phyloP scores from a whole-genome alignment of 1,140 invertebrate genomes.

The Aphelenchoides avenae region DNA sequence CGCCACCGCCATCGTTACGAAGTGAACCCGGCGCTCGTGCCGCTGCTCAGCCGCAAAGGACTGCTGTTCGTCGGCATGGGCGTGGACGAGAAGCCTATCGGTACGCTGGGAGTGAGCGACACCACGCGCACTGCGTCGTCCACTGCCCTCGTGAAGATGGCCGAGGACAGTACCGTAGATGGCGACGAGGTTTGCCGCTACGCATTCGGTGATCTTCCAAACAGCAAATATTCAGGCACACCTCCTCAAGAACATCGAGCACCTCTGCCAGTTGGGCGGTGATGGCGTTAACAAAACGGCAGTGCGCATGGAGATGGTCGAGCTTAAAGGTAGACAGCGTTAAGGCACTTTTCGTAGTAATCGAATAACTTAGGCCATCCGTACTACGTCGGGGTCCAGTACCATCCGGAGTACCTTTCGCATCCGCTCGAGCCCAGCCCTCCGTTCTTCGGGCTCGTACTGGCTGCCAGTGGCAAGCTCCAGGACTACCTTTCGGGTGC shows the following conservation, averaged over 20 bases:
- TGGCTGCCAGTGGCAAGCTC: slow-evolving; percentile 71
- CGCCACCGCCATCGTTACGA: slow-evolving; percentile 85
- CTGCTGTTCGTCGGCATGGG: slow-evolving; percentile 80
- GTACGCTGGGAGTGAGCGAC: slow-evolving; percentile 9
- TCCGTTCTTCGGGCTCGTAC: slow-evolving; percentile 86
- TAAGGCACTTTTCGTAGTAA: slow-evolving; percentile 26
- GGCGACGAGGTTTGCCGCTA: no score
- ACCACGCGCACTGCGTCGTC: slow-evolving; percentile 43
- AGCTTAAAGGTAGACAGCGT: slow-evolving; percentile 61
- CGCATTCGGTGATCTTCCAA: neutral
- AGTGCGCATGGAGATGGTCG: slow-evolving; percentile 77
- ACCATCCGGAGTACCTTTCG: slow-evolving; percentile 93
- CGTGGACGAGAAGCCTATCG: slow-evolving; percentile 60
- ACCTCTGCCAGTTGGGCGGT: slow-evolving; percentile 47
- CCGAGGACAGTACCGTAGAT: slow-evolving; percentile 23
- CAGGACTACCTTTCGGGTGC: slow-evolving; percentile 23
- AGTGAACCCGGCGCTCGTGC: slow-evolving; percentile 77
- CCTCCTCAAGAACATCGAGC: slow-evolving; percentile 46
- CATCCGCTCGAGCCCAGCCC: slow-evolving; percentile 86
- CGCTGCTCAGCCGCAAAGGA: slow-evolving; percentile 72
- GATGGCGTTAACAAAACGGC: slow-evolving; percentile 61
- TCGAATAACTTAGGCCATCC: slow-evolving; percentile 67
- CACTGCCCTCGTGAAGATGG: slow-evolving; percentile 38
- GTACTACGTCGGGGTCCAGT: slow-evolving; percentile 92
- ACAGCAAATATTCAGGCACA: slow-evolving; percentile 1